Evolutionary conservation across 2,888 invertebrate species (phyloP).

Genomic region (Stenodema calcarata): DNA sequence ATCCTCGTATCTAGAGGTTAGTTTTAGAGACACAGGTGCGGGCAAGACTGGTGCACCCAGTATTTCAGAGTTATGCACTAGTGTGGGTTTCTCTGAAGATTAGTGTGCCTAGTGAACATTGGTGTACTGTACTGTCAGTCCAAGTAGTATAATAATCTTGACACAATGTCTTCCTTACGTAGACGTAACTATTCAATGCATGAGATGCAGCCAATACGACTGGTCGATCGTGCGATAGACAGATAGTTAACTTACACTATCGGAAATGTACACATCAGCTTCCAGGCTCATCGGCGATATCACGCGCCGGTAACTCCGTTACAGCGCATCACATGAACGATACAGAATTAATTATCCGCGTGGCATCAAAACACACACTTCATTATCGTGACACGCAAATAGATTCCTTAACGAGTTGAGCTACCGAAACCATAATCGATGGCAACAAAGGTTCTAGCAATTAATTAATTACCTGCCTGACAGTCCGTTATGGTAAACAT

Average conservation of each 20-base stretch:
- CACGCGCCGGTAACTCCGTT: not conserved
- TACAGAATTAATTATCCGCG: not conserved
- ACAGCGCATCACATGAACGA: not conserved
- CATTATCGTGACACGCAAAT: constrained; percentile 2
- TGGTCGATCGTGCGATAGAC: not conserved
- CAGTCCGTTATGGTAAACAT: not conserved
- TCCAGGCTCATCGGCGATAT: not conserved
- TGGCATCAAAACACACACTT: constrained; percentile 7
- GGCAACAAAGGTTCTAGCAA: not conserved
- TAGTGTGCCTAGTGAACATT: no score
- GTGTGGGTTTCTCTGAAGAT: no score
- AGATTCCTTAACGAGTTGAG: not conserved
- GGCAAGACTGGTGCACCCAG: no score
- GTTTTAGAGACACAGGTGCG: no score
- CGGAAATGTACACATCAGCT: not conserved
- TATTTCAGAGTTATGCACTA: no score
- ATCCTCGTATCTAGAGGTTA: no score
- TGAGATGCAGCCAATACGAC: no score
- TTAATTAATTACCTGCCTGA: not conserved
- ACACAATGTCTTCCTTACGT: no score
- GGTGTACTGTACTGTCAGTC: no score
- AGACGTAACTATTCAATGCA: no score
- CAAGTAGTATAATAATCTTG: no score
- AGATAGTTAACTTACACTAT: not conserved
- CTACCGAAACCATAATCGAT: not conserved